Base-by-base conservation (phyloP, 2,888 invertebrate genomes). In the Ctena decussata region DNA sequence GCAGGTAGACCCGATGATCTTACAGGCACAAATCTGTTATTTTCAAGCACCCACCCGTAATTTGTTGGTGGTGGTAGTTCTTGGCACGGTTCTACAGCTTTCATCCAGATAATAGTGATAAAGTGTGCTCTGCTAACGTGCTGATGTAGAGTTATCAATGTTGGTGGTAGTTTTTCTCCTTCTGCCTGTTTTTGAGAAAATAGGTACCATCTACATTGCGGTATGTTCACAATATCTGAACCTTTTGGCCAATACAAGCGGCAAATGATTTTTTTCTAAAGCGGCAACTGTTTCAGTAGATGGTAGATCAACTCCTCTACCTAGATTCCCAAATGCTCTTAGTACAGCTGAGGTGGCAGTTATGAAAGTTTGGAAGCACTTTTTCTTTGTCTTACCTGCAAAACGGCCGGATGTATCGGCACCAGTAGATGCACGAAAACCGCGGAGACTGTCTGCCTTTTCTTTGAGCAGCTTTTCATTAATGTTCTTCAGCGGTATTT, bases 171-270 rank as follows among this genome's bases (percentile, higher is more conserved):
- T 35, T 65, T 65, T 65, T 65, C 65, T 35, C 65, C 32, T 18
- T 65, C 65, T 65, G 32, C 32, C 3, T 65, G 65, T 18, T 60
- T 65, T 35, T 65, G 65, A 27, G 65, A 65, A 24, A 65, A 65
- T 21, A 65, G 35, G 32, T 65, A 65, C 65, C 65, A 65, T 65
- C 65, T 65, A 65, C 65, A 65, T 35, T 65, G 32, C 21, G 65
- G 65, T 12, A 65, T 65, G 1, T 5, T 65, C 1, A 65, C 65
- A 65, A 65, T 65, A 3, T 35, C 35, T 65, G 65, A 65, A 1
- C 65, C 35, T 35, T 65, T 65, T 65, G 65, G 65, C 3, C 65
- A 65, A 65, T 65, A 65, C 65, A 65, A 21, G 15, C 65, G 1
- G 65, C 65, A 65, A 24, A 57, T 21, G 35, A 30, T 35, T n/a